phyloP scores from a whole-genome alignment of 2,888 invertebrate genomes.

The Clistopyga incitator region DNA sequence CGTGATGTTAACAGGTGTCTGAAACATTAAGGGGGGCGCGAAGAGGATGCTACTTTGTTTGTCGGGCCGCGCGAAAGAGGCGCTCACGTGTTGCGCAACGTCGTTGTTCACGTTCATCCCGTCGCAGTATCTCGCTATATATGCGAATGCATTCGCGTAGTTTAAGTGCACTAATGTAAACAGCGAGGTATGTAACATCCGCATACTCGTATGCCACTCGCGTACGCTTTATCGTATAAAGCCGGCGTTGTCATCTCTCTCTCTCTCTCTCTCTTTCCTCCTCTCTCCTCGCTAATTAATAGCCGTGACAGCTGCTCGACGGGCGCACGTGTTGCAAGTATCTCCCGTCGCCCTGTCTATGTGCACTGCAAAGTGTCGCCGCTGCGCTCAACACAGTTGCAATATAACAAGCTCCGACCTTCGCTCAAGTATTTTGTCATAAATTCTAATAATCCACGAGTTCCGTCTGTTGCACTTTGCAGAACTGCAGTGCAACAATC shows the following conservation, averaged over 20 bases:
- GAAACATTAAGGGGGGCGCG: too few species aligned
- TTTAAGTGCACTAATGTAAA: conserved; percentile 36
- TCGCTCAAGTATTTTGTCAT: conserved; percentile 27
- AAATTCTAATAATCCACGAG: conserved; percentile 1
- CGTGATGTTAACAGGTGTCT: background rate
- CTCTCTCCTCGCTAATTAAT: conserved; percentile 39
- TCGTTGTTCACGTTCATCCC: background rate
- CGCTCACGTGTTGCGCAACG: conserved; percentile 27
- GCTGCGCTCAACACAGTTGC: background rate
- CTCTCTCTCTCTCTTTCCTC: conserved; percentile 12
- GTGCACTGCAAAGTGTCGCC: background rate
- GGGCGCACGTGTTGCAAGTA: conserved; percentile 36
- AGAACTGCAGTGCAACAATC: conserved; percentile 16
- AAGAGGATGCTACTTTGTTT: conserved; percentile 22
- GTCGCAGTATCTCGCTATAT: background rate
- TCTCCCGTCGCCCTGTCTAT: conserved; percentile 1
- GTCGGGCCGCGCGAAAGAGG: conserved; percentile 17
- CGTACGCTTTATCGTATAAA: conserved; percentile 40
- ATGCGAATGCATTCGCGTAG: conserved; percentile 1
- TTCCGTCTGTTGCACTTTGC: background rate
- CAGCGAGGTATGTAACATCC: conserved; percentile 51
- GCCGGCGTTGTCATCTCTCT: conserved; percentile 17
- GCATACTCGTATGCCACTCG: conserved; percentile 54
- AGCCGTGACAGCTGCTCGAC: conserved; percentile 20
- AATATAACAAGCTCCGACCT: conserved; percentile 29